These are phyloP conservation scores for Colossoma macropomum DNA, from an alignment of 2,113 vertebrate genomes.

Conservation along the genomic window DNA sequence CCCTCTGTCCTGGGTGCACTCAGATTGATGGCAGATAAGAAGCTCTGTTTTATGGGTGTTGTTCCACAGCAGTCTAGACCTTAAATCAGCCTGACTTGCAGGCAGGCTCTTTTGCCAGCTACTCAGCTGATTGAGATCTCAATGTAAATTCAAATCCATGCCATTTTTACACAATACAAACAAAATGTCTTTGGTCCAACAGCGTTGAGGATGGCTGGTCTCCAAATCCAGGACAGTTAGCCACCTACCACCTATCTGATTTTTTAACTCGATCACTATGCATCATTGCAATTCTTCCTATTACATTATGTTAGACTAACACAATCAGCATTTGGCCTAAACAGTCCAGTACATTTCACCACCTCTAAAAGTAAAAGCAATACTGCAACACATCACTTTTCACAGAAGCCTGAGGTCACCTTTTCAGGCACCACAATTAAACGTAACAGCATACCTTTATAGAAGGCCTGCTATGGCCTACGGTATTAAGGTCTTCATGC, in stretches of 20 bases:
- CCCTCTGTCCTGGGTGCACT: not conserved
- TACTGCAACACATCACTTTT: not conserved
- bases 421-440: not conserved
- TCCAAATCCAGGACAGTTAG: not conserved
- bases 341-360: not conserved
- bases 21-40: constrained; percentile 34
- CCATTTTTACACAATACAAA: constrained; percentile 5
- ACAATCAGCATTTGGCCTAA: not conserved
- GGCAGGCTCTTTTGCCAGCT: constrained; percentile 15
- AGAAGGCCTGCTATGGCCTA: constrained; percentile 76
- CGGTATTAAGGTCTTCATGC: constrained; percentile 92
- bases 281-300: not conserved
- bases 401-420: not conserved
- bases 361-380: not conserved
- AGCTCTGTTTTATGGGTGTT: not conserved
- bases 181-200: not conserved
- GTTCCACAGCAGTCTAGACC: not conserved
- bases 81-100: constrained; percentile 31
- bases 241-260: too few relatives aligned
- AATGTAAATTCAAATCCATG: not conserved
- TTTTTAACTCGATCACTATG: too few relatives aligned
- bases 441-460: constrained; percentile 80
- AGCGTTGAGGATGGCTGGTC: not conserved
- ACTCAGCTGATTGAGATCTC: constrained; percentile 36
- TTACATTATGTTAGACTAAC: not conserved